phyloP scores from a whole-genome alignment of 2,113 vertebrate genomes.

The Butorides virescens region DNA sequence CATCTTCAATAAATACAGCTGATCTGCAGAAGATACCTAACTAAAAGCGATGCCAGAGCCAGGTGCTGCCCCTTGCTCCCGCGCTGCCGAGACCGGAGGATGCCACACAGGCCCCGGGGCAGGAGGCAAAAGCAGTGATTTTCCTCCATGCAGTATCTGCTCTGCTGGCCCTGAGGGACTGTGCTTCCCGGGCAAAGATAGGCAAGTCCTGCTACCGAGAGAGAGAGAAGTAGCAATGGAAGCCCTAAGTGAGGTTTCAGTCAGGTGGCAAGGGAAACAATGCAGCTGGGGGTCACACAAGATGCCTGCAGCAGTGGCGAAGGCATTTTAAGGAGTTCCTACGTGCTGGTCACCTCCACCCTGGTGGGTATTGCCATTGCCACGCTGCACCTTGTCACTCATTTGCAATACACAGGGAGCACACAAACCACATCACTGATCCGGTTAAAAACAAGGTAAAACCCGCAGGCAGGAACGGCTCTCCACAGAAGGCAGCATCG shows the following conservation, averaged over 20 bases:
- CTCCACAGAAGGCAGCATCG: accelerated
- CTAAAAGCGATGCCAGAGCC: not conserved
- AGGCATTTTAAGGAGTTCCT: not conserved
- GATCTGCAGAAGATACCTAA: slow-evolving; percentile 11
- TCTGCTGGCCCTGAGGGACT: not conserved
- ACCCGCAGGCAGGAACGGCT: not conserved
- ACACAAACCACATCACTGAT: not conserved
- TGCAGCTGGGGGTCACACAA: accelerated
- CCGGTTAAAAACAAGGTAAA: not conserved
- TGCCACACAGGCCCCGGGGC: not conserved
- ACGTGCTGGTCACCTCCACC: accelerated
- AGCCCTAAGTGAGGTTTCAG: not conserved
- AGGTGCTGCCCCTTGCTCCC: not conserved
- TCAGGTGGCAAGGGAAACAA: not conserved
- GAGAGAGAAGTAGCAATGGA: not conserved
- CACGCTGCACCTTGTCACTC: not conserved
- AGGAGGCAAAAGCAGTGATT: not conserved
- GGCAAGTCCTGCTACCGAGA: not conserved
- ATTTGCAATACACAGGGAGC: accelerated
- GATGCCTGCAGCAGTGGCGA: not conserved
- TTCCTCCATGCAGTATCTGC: not conserved
- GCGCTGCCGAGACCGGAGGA: not conserved
- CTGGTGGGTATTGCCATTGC: not conserved
- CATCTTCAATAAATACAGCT: slow-evolving; percentile 5
- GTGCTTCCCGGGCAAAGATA: not conserved